Conservation (phyloP, 2,797 vertebrate species). For the Anomalospiza imberbis region DNA sequence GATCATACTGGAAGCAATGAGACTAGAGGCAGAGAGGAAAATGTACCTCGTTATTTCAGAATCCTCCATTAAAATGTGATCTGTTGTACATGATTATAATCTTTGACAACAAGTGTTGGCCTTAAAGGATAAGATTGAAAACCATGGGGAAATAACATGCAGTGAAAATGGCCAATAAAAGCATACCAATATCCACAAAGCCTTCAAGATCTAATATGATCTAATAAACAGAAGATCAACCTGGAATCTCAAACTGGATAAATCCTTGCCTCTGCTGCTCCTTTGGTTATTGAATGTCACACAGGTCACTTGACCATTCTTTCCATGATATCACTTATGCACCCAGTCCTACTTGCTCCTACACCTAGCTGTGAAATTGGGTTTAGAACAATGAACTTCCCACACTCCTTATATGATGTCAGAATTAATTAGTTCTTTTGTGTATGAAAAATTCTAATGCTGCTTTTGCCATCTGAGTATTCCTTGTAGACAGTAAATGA, state of each 20-base stretch:
- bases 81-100: neutral
- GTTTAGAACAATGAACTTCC: neutral
- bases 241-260: neutral
- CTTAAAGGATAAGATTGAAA: constrained; percentile 7
- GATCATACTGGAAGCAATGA: neutral
- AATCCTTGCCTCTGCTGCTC: neutral
- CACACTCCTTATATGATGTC: neutral
- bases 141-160: neutral
- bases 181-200: neutral
- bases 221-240: constrained; percentile 22
- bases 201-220: constrained; percentile 15
- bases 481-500: neutral
- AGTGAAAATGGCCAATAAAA: neutral
- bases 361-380: neutral
- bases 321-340: neutral
- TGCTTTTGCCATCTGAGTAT: neutral
- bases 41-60: neutral
- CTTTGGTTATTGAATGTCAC: neutral
- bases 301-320: neutral
- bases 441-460: neutral
- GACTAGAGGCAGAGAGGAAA: neutral
- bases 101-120: neutral
- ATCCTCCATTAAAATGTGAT: neutral
- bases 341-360: neutral
- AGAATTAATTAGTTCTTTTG: constrained; percentile 38